Percentiles rank a stretch among this genome's conserved stretches.
These are phyloP conservation scores for Zele albiditarsus DNA, from an alignment of 2,888 invertebrate genomes.

Conservation along the genomic window DNA sequence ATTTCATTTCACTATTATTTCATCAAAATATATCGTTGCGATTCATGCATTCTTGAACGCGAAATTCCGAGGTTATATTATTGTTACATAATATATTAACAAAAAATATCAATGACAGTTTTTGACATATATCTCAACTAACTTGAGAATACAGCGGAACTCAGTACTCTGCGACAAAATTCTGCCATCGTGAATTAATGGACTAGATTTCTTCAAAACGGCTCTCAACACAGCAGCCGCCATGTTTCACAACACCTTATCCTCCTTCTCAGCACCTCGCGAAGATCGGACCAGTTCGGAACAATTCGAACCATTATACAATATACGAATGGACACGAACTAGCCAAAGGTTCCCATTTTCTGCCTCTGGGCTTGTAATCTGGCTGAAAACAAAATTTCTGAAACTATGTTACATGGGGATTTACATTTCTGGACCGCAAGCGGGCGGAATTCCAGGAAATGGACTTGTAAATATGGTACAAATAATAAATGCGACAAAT, in stretches of 20 bases:
- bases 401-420: too few species aligned
- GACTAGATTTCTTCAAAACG: slow-evolving; percentile 76
- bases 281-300: too few species aligned
- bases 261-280: too few species aligned
- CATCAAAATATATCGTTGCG: slow-evolving; percentile 38
- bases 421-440: too few species aligned
- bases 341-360: too few species aligned
- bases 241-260: slow-evolving; percentile 57
- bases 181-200: slow-evolving; percentile 71
- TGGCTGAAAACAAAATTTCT: too few species aligned
- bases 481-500: too few species aligned
- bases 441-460: too few species aligned
- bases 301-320: too few species aligned
- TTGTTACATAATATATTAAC: slow-evolving; percentile 55
- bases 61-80: slow-evolving; percentile 51
- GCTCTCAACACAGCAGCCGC: slow-evolving; percentile 72
- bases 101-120: slow-evolving; percentile 42
- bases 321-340: too few species aligned
- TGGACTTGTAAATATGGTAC: too few species aligned
- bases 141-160: slow-evolving; percentile 75
- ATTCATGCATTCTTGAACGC: background rate
- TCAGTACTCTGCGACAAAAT: slow-evolving; percentile 74
- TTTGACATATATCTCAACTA: slow-evolving; percentile 62
- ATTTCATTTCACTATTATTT: slow-evolving; percentile 36
- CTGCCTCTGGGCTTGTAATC: too few species aligned